Base-by-base conservation (phyloP, 30 jellyfish, hydroid and myxozoan genomes). In the Aurelia sp. region DNA sequence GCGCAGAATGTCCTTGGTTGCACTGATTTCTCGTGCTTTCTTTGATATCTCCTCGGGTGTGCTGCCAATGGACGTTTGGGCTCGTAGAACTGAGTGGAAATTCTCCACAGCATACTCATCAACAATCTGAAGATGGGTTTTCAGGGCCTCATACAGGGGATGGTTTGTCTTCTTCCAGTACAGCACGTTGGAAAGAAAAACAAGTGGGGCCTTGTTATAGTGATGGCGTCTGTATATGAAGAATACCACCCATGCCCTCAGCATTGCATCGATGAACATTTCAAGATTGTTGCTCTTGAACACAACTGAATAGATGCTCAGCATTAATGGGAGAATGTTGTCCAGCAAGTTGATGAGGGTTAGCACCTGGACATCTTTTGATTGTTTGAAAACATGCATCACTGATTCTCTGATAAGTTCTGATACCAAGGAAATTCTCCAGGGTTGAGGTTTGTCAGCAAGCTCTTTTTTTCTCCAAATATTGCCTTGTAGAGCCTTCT, bases 381-480 rank as follows among this genome's bases (percentile, higher is more conserved):
- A 20, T 40, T 78, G n/a, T 13, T 50, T 50, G 47, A 35, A 78
- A 31, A 38, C 50, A 16, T 61, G 16, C 67, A 78, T 15, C 50
- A 76, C 88, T 13, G 77, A 76, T 4, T 67, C 84, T 55, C 91
- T 48, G 52, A 81, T 50, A 35, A 64, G 35, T 20, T 65, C 84
- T 13, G 48, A 15, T 17, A 44, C 74, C 21, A 62, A 50, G 16
- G 83, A 47, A 24, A 76, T 55, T 22, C 75, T 53, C 77, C 77
- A 52, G 55, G 87, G 79, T 24, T 67, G 47, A 41, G 83, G 91
- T 13, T 81, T 63, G 47, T 66, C 79, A 17, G 84, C 82, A 15
- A 81, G 55, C 20, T 64, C n/a, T 53, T 44, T 68, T 66, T 50
- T 44, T 63, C 84, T n/a, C 91, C 91, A 63, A 81, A 81, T 15